Base-by-base conservation (phyloP, 2,888 invertebrate species). In the Dolomedes plantarius region DNA sequence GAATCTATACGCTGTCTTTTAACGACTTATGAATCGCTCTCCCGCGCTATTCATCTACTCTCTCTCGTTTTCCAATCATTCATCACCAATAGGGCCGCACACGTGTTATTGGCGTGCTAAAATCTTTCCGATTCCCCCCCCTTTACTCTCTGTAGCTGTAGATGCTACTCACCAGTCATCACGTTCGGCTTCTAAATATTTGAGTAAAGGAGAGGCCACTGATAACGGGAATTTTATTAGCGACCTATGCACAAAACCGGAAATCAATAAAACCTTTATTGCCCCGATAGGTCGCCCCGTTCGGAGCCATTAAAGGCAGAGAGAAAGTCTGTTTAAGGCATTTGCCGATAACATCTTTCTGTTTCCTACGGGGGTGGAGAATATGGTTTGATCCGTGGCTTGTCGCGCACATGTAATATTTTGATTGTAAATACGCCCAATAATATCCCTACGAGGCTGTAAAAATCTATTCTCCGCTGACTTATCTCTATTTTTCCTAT, bases 231-330 rank as follows among this genome's bases (percentile, higher is more conserved):
- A 77, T 77, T 85, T 85, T 85, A 85, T 85, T 85, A 46, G 72
- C 83, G 77, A 85, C 77, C 77, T 80, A 73, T 67, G 73, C 56
- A 67, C 73, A 77, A 85, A 85, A 85, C 83, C 83, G 83, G 83
- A 85, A 85, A 85, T 85, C 83, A 85, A 85, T 85, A 85, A 85
- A 85, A 85, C 36, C 69, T 85, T 85, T 85, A 85, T 74, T 85
- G 73, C 67, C 73, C 83, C 76, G 73, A 85, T 77, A 85, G 62
- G 72, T 78, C 64, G 64, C 41, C 74, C 65, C 71, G 41, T 76
- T 39, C 46, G 71, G 69, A 69, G 36, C 74, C 56, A 82, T 82
- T 39, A 82, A 73, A 29, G 5, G 36, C 19, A 67, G 36, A 64
- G 32, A n/a, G 65, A 65, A 31, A 31, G 65, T 65, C 65, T 65